Base-by-base conservation (phyloP, 2,113 vertebrate genomes). In the Forbesichthys agassizii region DNA sequence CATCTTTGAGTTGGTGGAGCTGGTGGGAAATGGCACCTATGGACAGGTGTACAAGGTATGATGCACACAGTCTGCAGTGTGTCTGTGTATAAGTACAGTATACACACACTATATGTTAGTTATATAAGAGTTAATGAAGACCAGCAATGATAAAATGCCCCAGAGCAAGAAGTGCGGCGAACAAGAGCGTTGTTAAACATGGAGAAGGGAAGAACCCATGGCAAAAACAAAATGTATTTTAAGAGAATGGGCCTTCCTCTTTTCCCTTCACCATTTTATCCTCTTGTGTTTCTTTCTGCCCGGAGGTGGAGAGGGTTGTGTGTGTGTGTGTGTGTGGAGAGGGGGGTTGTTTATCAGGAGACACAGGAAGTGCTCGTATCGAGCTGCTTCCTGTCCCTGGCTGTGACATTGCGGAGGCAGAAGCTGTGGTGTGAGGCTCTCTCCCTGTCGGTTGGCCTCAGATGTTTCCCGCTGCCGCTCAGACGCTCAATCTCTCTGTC, bases 41-140 rank as follows among this genome's bases (percentile, higher is more conserved):
- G 97, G 97, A 47, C 96, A 98, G 78, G 97, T 98, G 55, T 98
- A 96, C 86, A 98, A 98, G 94, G 97, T 97, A 93, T 92, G 89
- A 48, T 6, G 16, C 10, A 46, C 13, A 59, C 20, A 49, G 27
- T 27, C 2, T 27, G 27, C 27, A 2, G 2, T 27, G 27, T 27
- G 27, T 27, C 27, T 27, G 27, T 27, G 27, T 27, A 27, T 27
- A 27, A 0, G 27, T 27, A 3, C 27, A 27, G 27, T 27, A 52
- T n/a, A 20, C 33, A 51, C 27, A 11, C 33, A 55, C 27, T 49
- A 10, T 49, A 10, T 49, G 27, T 2, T 27, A 27, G 36, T 42
- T 42, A 42, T 27, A 27, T 27, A 42, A 42, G 36, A 5, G 36
- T 42, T 11, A 16, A 71, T 10, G 1, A 47, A 73, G 42, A 64